Conservation (phyloP, 2,113 vertebrate species). For the Numida meleagris region DNA sequence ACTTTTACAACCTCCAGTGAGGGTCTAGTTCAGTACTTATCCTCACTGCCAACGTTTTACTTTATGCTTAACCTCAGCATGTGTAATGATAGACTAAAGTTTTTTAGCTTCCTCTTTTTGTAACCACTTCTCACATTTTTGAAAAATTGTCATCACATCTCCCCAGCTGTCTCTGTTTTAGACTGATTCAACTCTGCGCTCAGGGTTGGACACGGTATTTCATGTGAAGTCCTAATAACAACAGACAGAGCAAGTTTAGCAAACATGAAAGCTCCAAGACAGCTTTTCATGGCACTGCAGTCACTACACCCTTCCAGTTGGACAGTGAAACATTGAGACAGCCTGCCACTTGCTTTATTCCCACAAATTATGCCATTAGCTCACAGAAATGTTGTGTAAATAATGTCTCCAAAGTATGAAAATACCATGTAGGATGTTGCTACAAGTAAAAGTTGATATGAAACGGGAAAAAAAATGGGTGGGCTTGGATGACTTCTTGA, state of each 20-base stretch:
- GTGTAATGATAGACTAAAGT: neutral
- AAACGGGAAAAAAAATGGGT: neutral
- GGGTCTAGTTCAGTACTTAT: neutral
- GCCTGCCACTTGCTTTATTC: neutral
- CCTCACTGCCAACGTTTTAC: neutral
- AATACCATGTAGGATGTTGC: neutral
- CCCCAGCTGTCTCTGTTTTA: neutral
- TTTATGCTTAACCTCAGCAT: neutral
- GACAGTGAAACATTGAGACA: neutral
- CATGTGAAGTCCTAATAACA: neutral
- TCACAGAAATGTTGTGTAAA: slow-evolving; percentile 26
- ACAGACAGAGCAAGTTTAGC: neutral
- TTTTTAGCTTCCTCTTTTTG: neutral
- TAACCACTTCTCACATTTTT: neutral
- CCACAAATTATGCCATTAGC: neutral
- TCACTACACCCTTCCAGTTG: neutral
- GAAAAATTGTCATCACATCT: neutral
- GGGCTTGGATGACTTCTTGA: neutral
- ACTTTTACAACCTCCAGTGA: neutral
- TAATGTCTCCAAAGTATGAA: slow-evolving; percentile 42
- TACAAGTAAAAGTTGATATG: slow-evolving; percentile 3
- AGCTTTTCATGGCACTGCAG: neutral
- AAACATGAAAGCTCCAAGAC: slow-evolving; percentile 3
- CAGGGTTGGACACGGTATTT: neutral
- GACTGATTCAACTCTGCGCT: neutral